Conservation (phyloP, 2,888 invertebrate species). For the Habroteleia sp. region DNA sequence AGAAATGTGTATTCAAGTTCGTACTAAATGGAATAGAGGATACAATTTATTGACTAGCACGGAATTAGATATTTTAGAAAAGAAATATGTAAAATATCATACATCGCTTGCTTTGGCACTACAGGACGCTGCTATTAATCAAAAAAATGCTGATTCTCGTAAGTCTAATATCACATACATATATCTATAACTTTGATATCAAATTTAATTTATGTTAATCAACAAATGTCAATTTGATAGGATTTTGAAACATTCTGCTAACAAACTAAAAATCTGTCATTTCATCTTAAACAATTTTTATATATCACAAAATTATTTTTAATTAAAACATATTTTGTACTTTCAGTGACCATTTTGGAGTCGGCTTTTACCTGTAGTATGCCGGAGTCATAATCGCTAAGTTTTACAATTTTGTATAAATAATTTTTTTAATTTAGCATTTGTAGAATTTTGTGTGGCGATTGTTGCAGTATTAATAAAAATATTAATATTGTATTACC, state of each 20-base stretch:
- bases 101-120: slow-evolving; percentile 77
- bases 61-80: slow-evolving; percentile 74
- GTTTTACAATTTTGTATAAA: slow-evolving; percentile 25
- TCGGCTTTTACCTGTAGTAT: slow-evolving; percentile 80
- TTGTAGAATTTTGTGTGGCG: neutral
- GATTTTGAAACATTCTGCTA: too few species aligned
- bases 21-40: slow-evolving; percentile 75
- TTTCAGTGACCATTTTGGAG: slow-evolving; percentile 80
- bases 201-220: too few species aligned
- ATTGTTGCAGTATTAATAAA: too few species aligned
- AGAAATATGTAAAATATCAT: slow-evolving; percentile 77
- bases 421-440: slow-evolving; percentile 15
- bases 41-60: slow-evolving; percentile 69
- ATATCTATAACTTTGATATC: too few species aligned
- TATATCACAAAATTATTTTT: too few species aligned
- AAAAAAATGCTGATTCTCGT: slow-evolving; percentile 78
- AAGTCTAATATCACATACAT: too few species aligned
- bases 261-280: too few species aligned
- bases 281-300: too few species aligned
- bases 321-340: too few species aligned
- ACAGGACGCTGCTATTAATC: slow-evolving; percentile 75
- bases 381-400: slow-evolving; percentile 71
- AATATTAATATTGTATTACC: too few species aligned
- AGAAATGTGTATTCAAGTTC: slow-evolving; percentile 76
- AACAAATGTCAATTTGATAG: too few species aligned